These are phyloP conservation scores for Myripristis murdjan DNA, from an alignment of 2,797 vertebrate species.

Conservation along the genomic window DNA sequence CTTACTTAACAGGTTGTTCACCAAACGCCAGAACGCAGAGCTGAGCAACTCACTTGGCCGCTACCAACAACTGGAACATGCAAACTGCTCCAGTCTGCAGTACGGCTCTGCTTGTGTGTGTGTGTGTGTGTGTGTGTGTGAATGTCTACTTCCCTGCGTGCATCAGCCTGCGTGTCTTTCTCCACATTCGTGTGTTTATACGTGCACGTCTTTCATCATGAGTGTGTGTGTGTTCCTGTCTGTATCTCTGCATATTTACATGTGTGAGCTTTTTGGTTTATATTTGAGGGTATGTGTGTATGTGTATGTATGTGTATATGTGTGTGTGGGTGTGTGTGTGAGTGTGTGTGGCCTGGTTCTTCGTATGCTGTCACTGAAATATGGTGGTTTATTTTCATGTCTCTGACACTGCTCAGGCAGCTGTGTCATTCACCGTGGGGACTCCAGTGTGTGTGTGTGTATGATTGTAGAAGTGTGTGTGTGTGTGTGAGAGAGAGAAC, in stretches of 20 bases:
- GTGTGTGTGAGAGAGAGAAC: constrained; percentile 9
- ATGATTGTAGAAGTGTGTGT: too few species aligned
- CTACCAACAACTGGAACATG: constrained; percentile 4
- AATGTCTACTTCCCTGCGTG: not conserved
- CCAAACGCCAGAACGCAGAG: constrained; percentile 1
- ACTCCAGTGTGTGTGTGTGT: constrained; percentile 21
- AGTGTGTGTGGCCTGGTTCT: too few species aligned
- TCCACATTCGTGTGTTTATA: not conserved
- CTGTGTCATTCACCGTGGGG: constrained; percentile 52
- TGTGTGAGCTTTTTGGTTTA: constrained; percentile 4
- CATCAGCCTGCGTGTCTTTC: constrained; percentile 2
- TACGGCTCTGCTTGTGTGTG: not conserved
- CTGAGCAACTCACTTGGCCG: constrained; percentile 20
- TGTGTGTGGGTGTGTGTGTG: constrained; percentile 49
- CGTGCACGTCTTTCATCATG: constrained; percentile 35
- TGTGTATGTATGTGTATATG: too few species aligned
- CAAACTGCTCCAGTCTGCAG: not conserved
- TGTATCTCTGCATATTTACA: constrained; percentile 51
- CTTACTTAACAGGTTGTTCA: constrained; percentile 8
- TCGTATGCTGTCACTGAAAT: constrained; percentile 50
- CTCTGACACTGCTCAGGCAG: constrained; percentile 40
- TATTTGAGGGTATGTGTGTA: not conserved
- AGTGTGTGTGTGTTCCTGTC: constrained; percentile 63
- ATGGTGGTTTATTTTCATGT: constrained; percentile 70
- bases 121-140: not conserved